Percentiles rank a stretch among this genome's conserved stretches.
Evolutionary conservation across 2,113 vertebrate species (phyloP).

Genomic region (Pimephales promelas): DNA sequence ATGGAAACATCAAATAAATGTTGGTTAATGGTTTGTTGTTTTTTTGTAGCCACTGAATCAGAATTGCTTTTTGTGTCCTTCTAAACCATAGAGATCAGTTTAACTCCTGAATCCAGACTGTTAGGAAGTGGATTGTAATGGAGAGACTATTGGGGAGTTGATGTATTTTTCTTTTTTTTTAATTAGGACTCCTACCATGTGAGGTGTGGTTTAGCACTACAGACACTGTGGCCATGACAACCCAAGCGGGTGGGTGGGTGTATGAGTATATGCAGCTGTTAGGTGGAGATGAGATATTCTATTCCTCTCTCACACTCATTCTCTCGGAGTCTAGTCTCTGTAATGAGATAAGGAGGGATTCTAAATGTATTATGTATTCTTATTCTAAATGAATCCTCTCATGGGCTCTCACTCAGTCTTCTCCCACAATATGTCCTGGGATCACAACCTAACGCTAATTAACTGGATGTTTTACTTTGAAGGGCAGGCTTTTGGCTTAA

Average conservation of each 20-base stretch:
- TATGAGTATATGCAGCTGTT: conserved; percentile 45
- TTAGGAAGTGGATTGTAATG: background rate
- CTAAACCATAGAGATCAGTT: background rate
- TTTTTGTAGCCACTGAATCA: background rate
- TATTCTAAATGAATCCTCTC: conserved; percentile 41
- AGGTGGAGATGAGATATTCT: conserved; percentile 15
- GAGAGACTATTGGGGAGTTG: background rate
- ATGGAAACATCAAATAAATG: background rate
- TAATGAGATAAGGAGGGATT: conserved; percentile 34
- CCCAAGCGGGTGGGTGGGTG: conserved; percentile 39
- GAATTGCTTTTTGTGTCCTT: background rate
- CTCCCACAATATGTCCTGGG: background rate
- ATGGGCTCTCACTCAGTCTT: background rate
- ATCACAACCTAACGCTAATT: conserved; percentile 39
- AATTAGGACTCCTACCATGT: conserved; percentile 18
- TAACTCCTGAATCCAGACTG: background rate
- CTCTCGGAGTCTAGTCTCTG: background rate
- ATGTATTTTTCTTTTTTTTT: background rate
- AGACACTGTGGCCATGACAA: conserved; percentile 44
- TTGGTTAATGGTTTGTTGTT: background rate
- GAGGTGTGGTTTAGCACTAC: conserved; percentile 4
- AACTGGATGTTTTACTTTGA: conserved; percentile 11
- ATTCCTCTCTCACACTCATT: background rate
- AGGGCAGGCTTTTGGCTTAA: conserved; percentile 4
- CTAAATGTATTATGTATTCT: conserved; percentile 32